phyloP scores from a whole-genome alignment of 1,140 invertebrate species.

The Tenebrio molitor region DNA sequence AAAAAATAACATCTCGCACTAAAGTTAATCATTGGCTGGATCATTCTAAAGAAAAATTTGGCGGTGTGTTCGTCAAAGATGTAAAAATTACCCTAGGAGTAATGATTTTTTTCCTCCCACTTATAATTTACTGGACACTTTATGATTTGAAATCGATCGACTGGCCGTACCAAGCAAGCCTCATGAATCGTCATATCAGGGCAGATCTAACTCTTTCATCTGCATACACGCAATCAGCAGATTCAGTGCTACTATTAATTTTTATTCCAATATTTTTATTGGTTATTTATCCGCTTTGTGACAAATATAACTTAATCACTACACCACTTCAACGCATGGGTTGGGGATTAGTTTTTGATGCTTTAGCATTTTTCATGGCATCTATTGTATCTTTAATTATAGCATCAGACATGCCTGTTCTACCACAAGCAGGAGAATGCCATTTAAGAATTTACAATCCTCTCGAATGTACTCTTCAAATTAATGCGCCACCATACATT shows the following conservation, averaged over 20 bases:
- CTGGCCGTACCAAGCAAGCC: too few species aligned
- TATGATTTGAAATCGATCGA: too few species aligned
- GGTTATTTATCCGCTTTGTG: neutral
- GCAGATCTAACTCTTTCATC: neutral
- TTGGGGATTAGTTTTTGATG: neutral
- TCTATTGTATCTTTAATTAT: neutral
- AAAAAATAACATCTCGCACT: too few species aligned
- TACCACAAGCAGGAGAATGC: neutral
- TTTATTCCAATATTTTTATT: neutral
- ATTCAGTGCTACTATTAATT: neutral
- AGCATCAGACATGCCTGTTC: neutral
- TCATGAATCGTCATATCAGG: too few species aligned
- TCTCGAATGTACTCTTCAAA: neutral
- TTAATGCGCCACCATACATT: neutral
- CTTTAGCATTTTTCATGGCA: neutral
- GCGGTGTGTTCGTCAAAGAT: too few species aligned
- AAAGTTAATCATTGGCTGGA: too few species aligned
- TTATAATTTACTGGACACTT: neutral
- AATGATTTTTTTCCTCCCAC: too few species aligned
- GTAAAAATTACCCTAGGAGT: too few species aligned
- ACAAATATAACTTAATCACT: neutral
- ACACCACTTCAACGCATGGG: neutral
- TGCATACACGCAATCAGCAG: too few species aligned
- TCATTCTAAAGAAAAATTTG: too few species aligned
- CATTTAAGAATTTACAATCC: conserved; percentile 16